phyloP scores from a whole-genome alignment of 92 coral and sea anemone genomes.

The Umimayanthus kanabou region DNA sequence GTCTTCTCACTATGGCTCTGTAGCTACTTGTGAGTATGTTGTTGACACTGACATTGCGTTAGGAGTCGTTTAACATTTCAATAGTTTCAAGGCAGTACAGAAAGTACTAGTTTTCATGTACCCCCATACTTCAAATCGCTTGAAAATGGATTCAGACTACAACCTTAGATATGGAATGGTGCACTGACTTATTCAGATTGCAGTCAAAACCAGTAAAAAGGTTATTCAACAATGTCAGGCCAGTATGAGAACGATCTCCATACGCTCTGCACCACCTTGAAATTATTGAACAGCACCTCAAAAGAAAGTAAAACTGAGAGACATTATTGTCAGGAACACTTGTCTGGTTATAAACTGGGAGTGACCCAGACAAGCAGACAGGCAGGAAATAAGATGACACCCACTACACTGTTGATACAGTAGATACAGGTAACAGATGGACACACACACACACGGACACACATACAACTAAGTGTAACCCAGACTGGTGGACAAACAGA shows the following conservation, averaged over 20 bases:
- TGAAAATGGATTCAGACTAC: too few species aligned
- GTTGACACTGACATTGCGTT: background rate
- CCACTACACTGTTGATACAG: background rate
- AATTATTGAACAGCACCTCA: background rate
- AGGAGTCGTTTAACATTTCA: background rate
- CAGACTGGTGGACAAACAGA: too few species aligned
- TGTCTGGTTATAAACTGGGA: background rate
- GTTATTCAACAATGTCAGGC: too few species aligned
- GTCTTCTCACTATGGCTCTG: conserved; percentile 77
- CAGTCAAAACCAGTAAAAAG: too few species aligned
- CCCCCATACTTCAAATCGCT: background rate
- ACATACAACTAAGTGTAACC: background rate
- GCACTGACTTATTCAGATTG: too few species aligned
- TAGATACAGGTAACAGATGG: background rate
- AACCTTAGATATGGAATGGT: too few species aligned
- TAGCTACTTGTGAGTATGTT: conserved; percentile 68
- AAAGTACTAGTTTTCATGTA: background rate
- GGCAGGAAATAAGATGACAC: background rate
- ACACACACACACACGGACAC: background rate
- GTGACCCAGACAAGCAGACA: background rate
- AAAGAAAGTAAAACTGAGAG: background rate
- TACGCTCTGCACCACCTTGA: too few species aligned
- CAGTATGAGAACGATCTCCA: too few species aligned
- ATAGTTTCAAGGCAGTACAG: too few species aligned
- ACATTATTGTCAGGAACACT: background rate